Conservation (phyloP, 2,113 vertebrate genomes). For the Antigone vipio region DNA sequence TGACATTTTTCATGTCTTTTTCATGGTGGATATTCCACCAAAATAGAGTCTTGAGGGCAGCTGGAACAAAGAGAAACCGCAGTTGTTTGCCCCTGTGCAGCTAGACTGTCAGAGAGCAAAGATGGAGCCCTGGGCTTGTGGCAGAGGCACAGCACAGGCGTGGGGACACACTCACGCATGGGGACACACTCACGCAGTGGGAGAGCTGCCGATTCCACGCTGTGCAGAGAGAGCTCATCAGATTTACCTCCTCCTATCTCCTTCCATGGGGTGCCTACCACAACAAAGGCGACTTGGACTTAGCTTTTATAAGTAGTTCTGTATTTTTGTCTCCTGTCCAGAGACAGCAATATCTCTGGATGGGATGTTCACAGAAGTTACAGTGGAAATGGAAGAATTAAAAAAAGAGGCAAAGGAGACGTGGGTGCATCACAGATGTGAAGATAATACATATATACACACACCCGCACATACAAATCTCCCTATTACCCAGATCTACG, state of each 20-base stretch:
- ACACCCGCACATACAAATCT: background rate
- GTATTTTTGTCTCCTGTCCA: background rate
- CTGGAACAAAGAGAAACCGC: background rate
- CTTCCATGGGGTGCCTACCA: accelerated
- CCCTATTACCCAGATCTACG: background rate
- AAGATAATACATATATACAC: background rate
- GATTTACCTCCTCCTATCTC: background rate
- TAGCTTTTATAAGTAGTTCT: background rate
- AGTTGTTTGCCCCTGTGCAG: background rate
- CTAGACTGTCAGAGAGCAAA: background rate
- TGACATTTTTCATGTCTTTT: background rate
- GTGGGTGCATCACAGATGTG: background rate
- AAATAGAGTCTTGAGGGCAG: background rate
- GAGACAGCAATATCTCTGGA: background rate
- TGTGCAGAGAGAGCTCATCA: background rate
- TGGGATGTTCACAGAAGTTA: background rate
- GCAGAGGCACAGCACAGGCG: background rate
- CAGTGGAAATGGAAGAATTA: background rate
- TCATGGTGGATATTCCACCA: background rate
- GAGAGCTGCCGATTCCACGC: background rate
- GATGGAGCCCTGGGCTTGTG: background rate
- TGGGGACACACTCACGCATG: background rate
- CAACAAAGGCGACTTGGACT: background rate
- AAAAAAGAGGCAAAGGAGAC: background rate
- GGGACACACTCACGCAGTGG: too few relatives aligned